phyloP scores from a whole-genome alignment of 2,797 vertebrate genomes.

The Eptatretus atami region DNA sequence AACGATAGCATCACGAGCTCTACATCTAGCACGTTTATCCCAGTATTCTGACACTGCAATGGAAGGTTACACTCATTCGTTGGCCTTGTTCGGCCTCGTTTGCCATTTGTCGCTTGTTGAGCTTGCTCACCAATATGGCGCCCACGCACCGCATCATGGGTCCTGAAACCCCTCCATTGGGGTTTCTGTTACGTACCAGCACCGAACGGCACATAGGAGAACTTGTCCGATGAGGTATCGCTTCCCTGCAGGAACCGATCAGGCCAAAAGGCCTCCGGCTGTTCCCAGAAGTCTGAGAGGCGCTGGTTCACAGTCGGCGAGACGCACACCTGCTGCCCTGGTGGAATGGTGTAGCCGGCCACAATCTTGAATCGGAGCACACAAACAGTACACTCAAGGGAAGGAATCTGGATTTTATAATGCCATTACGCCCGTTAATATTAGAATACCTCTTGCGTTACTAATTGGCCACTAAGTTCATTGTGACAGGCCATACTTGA shows the following conservation, averaged over 20 bases:
- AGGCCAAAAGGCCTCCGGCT: conserved; percentile 39
- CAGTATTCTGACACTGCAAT: too few species aligned
- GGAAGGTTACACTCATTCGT: too few species aligned
- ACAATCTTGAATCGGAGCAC: conserved; percentile 20
- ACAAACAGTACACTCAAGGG: not conserved
- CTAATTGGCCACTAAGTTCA: not conserved
- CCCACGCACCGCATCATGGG: too few species aligned
- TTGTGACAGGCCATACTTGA: conserved; percentile 25
- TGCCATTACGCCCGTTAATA: too few species aligned
- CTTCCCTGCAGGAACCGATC: conserved; percentile 55
- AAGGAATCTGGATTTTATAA: not conserved
- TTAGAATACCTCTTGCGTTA: not conserved
- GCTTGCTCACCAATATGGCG: too few species aligned
- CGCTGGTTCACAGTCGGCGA: conserved; percentile 87
- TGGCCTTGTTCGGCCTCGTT: too few species aligned
- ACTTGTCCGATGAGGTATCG: conserved; percentile 46
- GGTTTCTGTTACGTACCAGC: conserved; percentile 28
- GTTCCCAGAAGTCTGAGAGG: conserved; percentile 41
- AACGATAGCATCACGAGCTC: too few species aligned
- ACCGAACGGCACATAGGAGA: conserved; percentile 66
- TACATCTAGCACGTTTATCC: too few species aligned
- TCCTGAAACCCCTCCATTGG: too few species aligned
- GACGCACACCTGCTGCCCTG: conserved; percentile 80
- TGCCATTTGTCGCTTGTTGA: too few species aligned
- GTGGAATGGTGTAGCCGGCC: conserved; percentile 53